phyloP scores from a whole-genome alignment of 2,888 invertebrate species.

The Gandaritis pyraliata region DNA sequence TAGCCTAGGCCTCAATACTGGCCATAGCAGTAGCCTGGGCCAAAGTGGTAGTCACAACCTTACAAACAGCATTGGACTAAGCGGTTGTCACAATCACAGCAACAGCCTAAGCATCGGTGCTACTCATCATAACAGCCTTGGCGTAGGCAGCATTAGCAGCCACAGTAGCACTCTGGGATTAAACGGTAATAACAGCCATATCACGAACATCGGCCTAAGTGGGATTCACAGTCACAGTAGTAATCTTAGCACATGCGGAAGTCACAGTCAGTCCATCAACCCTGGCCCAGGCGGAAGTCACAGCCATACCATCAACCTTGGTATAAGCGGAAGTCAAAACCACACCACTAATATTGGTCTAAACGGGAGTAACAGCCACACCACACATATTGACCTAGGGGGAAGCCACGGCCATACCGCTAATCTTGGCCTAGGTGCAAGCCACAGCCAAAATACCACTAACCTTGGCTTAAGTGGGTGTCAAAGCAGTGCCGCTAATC shows the following conservation, averaged over 20 bases:
- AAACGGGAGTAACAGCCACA: conserved; percentile 7
- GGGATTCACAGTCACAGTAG: conserved; percentile 26
- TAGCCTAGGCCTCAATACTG: neutral
- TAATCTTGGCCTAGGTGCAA: neutral
- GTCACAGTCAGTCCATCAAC: conserved; percentile 11
- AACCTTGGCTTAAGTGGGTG: neutral
- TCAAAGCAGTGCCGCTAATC: neutral
- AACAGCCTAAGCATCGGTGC: conserved; percentile 3
- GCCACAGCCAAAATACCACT: conserved; percentile 6
- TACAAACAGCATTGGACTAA: conserved; percentile 5
- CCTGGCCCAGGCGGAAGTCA: conserved; percentile 12
- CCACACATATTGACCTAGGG: neutral
- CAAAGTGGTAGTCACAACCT: neutral
- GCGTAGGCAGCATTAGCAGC: conserved; percentile 20
- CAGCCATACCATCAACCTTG: conserved; percentile 15
- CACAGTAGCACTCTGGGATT: conserved; percentile 16
- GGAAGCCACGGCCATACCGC: conserved; percentile 2
- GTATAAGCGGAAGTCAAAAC: conserved; percentile 7
- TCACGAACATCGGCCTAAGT: conserved; percentile 26
- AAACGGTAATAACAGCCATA: conserved; percentile 15
- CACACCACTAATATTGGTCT: conserved; percentile 6
- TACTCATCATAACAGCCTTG: conserved; percentile 10
- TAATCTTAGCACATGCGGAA: conserved; percentile 9
- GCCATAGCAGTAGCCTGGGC: neutral
- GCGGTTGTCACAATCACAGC: conserved; percentile 18